Evolutionary conservation across 30 jellyfish, hydroid and myxozoan genomes (phyloP), one percentile per base, ranked within the genome.

Genomic region (Hydractinia echinata): DNA sequence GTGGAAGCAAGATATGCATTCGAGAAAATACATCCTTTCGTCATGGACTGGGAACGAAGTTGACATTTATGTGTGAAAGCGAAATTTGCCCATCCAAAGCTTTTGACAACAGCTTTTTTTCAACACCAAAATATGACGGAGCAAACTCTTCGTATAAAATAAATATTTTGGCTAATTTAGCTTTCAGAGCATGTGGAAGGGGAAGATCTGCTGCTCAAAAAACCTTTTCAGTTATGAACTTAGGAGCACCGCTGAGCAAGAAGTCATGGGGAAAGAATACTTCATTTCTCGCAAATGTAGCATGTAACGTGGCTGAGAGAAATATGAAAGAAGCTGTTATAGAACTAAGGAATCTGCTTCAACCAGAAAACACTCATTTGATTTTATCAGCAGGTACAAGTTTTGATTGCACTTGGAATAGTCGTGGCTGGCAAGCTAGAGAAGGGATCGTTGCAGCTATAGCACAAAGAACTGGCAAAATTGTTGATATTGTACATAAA

Each of bases 191-290:
- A 8, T 55, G 58, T 53, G 86, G 86, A 4, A 79, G 16, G 30
- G 86, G 86, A 16, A 6, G 51, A 53, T 19, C 66, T 14, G 86
- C 86, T 13, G 86, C 86, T 10, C 19, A 50, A 30, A 79, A 55
- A 61, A 10, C 61, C 20, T 79, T 64, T 64, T 30, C 49, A 10
- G 79, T 54, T 54, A 51, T 76, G 14, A 0, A 53, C 11, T 39
- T 76, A 53, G 53, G 72, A 8, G 44, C 8, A 39, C 77, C 84
- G 5, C 49, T 76, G 14, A 4, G 51, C 19, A 48, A 21, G 44
- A 49, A 54, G 55, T 15, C 15, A 10, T 76, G 84, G 74, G 52
- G 72, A 5, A 10, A 62, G 4, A 15, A 5, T 5, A 62, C 73
- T 5, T 6, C 4, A 15, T 5, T 5, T 10, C 16, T 62, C 30